Evolutionary conservation across 1,140 invertebrate species (phyloP).

Genomic region (Atta texana): DNA sequence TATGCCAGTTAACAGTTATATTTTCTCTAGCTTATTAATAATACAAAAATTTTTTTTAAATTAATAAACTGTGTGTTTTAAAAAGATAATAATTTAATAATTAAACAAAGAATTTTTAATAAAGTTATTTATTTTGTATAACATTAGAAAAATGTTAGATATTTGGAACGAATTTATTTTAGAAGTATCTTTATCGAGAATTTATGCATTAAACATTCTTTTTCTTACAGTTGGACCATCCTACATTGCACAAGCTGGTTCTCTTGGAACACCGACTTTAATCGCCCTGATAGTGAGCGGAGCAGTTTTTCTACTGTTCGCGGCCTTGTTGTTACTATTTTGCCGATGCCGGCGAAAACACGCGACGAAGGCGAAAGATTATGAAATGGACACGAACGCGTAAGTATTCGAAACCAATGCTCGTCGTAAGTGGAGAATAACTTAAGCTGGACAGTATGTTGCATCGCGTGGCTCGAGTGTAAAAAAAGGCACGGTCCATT

Average conservation of each 20-base stretch:
- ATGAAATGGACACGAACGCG: slow-evolving; percentile 93
- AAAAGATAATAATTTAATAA: no score
- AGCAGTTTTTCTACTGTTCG: slow-evolving; percentile 92
- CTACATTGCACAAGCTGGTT: slow-evolving; percentile 92
- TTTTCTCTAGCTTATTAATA: not conserved
- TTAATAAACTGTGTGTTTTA: not conserved
- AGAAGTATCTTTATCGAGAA: not conserved
- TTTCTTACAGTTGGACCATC: slow-evolving; percentile 90
- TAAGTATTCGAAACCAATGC: slow-evolving; percentile 79
- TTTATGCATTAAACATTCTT: not conserved
- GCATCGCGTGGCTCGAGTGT: not conserved
- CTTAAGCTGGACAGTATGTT: not conserved
- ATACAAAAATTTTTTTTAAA: not conserved
- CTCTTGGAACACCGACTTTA: slow-evolving; percentile 91
- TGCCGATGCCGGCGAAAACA: slow-evolving; percentile 94
- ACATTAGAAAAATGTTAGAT: not conserved
- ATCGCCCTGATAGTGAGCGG: slow-evolving; percentile 94
- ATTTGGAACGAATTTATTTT: not conserved
- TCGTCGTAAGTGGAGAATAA: not conserved
- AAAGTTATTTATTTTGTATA: not conserved
- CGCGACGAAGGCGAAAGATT: slow-evolving; percentile 95
- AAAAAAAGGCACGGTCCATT: not conserved
- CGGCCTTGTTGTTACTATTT: slow-evolving; percentile 92
- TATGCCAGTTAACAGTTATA: not conserved
- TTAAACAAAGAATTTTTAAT: not conserved